A percentile compares a stretch with the other conserved stretches of the same genome.
Conservation (phyloP, 1,140 invertebrate species). For the Halotydeus destructor region DNA sequence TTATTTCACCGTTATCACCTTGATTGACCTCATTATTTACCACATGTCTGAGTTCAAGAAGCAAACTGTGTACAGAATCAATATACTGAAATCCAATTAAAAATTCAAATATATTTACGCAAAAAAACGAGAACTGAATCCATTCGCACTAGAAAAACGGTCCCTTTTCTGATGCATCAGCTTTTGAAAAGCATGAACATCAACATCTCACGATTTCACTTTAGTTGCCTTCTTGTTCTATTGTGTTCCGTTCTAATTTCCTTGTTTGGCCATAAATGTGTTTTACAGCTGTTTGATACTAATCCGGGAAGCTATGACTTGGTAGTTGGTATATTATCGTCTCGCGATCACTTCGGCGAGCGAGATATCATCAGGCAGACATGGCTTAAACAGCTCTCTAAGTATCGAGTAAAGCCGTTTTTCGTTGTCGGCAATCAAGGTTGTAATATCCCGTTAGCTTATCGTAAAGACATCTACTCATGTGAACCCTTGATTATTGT, state of each 20-base stretch:
- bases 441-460: slow-evolving; percentile 13
- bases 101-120: too few relatives aligned
- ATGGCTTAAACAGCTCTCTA: slow-evolving; percentile 10
- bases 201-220: neutral
- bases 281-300: too few relatives aligned
- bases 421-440: slow-evolving; percentile 15
- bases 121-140: too few relatives aligned
- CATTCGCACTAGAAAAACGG: neutral
- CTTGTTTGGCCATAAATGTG: too few relatives aligned
- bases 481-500: slow-evolving; percentile 11
- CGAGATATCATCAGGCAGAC: slow-evolving; percentile 14
- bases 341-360: slow-evolving; percentile 13
- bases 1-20: too few relatives aligned
- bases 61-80: too few relatives aligned
- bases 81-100: too few relatives aligned
- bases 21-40: too few relatives aligned
- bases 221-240: neutral
- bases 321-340: slow-evolving; percentile 14
- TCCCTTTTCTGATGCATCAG: neutral
- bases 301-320: slow-evolving; percentile 2
- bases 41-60: too few relatives aligned
- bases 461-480: slow-evolving; percentile 10
- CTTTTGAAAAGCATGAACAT: neutral
- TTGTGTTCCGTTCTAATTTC: too few relatives aligned
- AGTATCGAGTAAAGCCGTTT: slow-evolving; percentile 8